phyloP scores from a whole-genome alignment of 2,888 invertebrate genomes.

The Acronicta aceris region DNA sequence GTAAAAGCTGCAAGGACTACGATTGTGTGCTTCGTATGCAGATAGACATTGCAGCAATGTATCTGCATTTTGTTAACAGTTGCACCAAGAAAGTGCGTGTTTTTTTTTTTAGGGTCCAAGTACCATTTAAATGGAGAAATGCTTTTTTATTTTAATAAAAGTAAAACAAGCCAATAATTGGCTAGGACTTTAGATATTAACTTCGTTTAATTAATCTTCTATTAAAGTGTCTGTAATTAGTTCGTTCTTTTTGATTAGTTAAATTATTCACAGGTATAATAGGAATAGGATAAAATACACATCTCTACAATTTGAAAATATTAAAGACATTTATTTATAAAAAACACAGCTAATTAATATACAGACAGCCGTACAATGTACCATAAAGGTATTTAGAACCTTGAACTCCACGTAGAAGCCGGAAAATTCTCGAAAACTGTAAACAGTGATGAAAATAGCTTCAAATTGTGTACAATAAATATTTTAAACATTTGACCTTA shows the following conservation, averaged over 20 bases:
- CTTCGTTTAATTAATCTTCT: too few relatives aligned
- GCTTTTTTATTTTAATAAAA: too few relatives aligned
- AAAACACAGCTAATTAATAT: too few relatives aligned
- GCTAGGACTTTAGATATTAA: too few relatives aligned
- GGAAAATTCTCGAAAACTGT: constrained; percentile 27
- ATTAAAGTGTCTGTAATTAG: too few relatives aligned
- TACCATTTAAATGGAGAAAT: too few relatives aligned
- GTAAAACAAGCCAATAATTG: too few relatives aligned
- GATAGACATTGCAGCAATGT: constrained; percentile 40
- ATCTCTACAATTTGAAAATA: too few relatives aligned
- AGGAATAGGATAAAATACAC: too few relatives aligned
- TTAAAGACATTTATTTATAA: too few relatives aligned
- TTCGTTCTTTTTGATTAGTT: too few relatives aligned
- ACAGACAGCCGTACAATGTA: constrained; percentile 7
- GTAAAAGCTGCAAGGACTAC: constrained; percentile 53
- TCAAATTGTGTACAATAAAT: constrained; percentile 33
- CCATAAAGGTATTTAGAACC: constrained; percentile 7
- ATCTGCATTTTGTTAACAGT: constrained; percentile 38
- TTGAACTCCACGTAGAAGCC: constrained; percentile 21
- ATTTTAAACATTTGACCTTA: constrained; percentile 44
- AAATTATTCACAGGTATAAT: too few relatives aligned
- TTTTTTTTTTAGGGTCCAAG: constrained; percentile 11
- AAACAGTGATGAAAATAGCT: constrained; percentile 22
- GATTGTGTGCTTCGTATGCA: constrained; percentile 52
- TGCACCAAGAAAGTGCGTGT: constrained; percentile 21